Evolutionary conservation across 1,140 invertebrate species (phyloP).

Genomic region (Trachymyrmex septentrionalis): DNA sequence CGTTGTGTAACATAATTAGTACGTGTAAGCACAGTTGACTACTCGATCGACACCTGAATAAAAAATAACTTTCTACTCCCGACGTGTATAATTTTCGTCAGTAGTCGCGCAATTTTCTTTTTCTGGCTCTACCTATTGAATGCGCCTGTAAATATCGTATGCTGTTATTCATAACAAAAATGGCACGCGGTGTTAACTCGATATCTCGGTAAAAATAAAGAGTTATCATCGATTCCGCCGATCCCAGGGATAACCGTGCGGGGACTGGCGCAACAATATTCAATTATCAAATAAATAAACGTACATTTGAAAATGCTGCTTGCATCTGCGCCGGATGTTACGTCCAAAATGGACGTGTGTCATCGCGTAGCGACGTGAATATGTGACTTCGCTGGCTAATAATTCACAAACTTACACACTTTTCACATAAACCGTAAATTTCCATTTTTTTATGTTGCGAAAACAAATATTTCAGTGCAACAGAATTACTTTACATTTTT

Average conservation of each 20-base stretch:
- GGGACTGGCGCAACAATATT: constrained; percentile 3
- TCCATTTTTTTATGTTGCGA: neutral
- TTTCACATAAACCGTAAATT: neutral
- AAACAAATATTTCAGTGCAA: neutral
- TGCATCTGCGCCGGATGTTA: neutral
- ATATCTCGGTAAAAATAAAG: constrained; percentile 32
- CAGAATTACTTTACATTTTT: neutral
- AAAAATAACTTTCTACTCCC: constrained; percentile 40
- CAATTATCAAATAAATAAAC: constrained; percentile 18
- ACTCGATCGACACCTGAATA: constrained; percentile 32
- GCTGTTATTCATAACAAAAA: neutral
- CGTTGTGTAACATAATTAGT: constrained; percentile 79
- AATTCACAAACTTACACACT: neutral
- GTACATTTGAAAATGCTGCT: neutral
- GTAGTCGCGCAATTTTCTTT: neutral
- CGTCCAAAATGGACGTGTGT: neutral
- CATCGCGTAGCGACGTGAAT: neutral
- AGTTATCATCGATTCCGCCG: constrained; percentile 15
- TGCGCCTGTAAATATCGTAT: constrained; percentile 11
- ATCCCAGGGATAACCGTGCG: neutral
- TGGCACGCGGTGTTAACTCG: neutral
- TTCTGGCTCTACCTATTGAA: neutral
- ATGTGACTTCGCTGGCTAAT: neutral
- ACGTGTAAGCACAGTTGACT: constrained; percentile 62
- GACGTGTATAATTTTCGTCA: constrained; percentile 34